Evolutionary conservation across 2,797 vertebrate genomes (phyloP), one percentile per base, ranked within the genome.

Genomic region (Diceros bicornis): DNA sequence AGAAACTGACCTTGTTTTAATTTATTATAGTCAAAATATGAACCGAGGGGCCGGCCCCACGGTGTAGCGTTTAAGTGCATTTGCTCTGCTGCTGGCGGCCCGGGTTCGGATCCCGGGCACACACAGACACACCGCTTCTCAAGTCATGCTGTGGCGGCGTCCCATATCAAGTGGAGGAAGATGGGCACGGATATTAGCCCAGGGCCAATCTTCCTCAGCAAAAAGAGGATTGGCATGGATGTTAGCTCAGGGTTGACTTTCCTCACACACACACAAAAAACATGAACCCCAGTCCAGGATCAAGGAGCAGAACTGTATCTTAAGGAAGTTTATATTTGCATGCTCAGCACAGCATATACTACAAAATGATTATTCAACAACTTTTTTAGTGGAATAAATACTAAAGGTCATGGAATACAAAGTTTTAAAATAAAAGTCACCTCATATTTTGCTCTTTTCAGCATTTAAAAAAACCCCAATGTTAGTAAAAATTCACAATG

Each of bases 1-100:
- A 94, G 37, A 97, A 91, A 69, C 21, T 52, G 64, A 88, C 4
- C 23, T 88, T 95, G 50, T 27, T 92, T 95, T 92, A 82, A 93
- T 74, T 57, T 90, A 64, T 47, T 66, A 81, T 11, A 84, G 47
- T 21, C 47, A 34, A 91, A 91, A 97, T 71, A 75, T 81, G 47
- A 95, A 81, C 7, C 18, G n/a, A n/a, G n/a, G n/a, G n/a, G n/a
- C n/a, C 37, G 37, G 37, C 4, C 37, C 37, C 37, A 4, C 37
- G 37, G 37, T 4, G 37, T 37, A 37, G 37, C 37, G 4, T 37
- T 37, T 37, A 37, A 37, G 37, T 37, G 37, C 37, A 37, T 37
- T 37, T 4, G 37, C 37, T 37, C 37, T 37, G 37, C 37, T 37
- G 37, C 37, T 37, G 41, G 41, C 4, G 41, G 4, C 41, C 41